These are phyloP conservation scores for Ectropis crepuscularia DNA, from an alignment of 2,888 invertebrate genomes.

Conservation along the genomic window DNA sequence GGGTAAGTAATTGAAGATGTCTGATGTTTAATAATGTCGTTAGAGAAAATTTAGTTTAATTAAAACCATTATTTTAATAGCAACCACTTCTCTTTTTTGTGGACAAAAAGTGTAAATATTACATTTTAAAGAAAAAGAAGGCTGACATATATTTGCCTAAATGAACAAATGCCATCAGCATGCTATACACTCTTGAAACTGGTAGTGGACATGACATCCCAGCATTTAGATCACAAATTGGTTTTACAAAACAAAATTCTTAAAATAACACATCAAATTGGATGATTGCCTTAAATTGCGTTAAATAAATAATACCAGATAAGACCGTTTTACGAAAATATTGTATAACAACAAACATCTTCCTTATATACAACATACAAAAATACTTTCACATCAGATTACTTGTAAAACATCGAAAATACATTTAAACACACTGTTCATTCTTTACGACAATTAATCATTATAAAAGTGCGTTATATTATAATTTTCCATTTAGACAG, in stretches of 20 bases:
- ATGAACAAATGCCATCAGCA: too few species aligned
- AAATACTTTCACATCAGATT: constrained; percentile 73
- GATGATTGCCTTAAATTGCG: background rate
- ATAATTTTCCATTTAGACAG: constrained; percentile 35
- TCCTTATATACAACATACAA: constrained; percentile 65
- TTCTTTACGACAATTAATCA: constrained; percentile 41
- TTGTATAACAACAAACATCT: constrained; percentile 49
- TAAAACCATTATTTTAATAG: background rate
- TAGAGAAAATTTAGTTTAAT: background rate
- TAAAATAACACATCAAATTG: too few species aligned
- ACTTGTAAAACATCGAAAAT: constrained; percentile 79
- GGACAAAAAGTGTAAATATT: too few species aligned
- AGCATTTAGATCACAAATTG: too few species aligned
- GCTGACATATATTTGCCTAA: too few species aligned
- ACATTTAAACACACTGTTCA: constrained; percentile 57
- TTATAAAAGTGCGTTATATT: constrained; percentile 57
- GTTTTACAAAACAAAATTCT: too few species aligned
- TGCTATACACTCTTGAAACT: too few species aligned
- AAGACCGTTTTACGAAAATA: background rate
- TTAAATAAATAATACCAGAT: background rate
- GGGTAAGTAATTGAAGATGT: constrained; percentile 37
- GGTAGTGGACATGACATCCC: too few species aligned
- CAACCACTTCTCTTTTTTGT: too few species aligned
- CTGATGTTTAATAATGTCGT: constrained; percentile 22
- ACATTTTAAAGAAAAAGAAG: too few species aligned